A percentile compares a stretch with the other conserved stretches of the same genome.
phyloP scores from a whole-genome alignment of 2,888 invertebrate genomes.

The Allacma fusca region DNA sequence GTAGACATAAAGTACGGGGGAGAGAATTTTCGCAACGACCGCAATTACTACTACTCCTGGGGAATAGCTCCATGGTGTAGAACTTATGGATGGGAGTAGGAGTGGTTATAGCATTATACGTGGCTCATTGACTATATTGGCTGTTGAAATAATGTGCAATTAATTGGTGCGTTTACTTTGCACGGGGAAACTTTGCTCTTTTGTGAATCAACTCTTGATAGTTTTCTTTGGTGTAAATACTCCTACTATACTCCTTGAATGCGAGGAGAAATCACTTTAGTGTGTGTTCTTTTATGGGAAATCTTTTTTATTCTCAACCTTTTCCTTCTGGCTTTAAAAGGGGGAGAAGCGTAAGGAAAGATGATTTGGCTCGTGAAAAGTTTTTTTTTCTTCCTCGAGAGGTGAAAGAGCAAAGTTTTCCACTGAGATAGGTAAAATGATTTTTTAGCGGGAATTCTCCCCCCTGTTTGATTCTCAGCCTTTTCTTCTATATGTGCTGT shows the following conservation, averaged over 20 bases:
- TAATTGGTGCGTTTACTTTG: neutral
- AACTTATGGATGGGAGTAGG: too few species aligned
- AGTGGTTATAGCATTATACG: too few species aligned
- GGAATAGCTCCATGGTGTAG: too few species aligned
- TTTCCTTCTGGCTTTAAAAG: too few species aligned
- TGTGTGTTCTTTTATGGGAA: too few species aligned
- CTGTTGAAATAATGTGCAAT: too few species aligned
- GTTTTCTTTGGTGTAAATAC: neutral
- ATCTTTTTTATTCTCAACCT: too few species aligned
- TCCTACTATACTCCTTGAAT: neutral
- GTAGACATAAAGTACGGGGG: too few species aligned
- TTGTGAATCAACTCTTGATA: neutral
- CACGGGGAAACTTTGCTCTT: neutral
- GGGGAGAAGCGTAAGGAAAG: neutral
- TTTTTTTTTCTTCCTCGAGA: neutral
- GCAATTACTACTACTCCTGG: too few species aligned
- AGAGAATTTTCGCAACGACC: too few species aligned
- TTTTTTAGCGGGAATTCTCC: neutral
- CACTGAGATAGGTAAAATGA: neutral
- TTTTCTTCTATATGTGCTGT: neutral
- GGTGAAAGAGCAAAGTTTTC: slow-evolving; percentile 13
- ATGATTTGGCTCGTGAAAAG: neutral
- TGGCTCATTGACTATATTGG: too few species aligned
- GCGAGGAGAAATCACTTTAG: neutral
- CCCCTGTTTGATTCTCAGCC: neutral